Evolutionary conservation across 1,140 invertebrate species (phyloP), one percentile per base, ranked within the genome.

Genomic region (Armadillidium nasatum): DNA sequence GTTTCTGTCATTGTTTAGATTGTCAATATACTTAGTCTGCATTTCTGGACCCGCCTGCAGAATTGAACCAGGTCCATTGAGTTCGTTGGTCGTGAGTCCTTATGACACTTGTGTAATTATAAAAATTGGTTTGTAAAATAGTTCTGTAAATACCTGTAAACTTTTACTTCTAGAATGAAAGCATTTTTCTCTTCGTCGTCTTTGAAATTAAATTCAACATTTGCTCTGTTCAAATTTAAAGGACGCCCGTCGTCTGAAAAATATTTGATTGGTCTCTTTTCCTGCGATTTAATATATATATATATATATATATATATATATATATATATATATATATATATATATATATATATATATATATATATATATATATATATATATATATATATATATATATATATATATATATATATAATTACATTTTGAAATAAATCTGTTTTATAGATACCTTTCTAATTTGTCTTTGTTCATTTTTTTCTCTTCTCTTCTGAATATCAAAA

Each of bases 301-400:
- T 71, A 71, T 71, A 71, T 71, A 71, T 71, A 71, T 71, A 71
- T 71, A 71, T 33, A 71, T 71, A 71, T 43, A 33, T 33, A 22
- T 71, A 43, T 71, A 33, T 43, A 43, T 71, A 43, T 22, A 71
- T 71, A 71, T 71, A 71, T 71, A 71, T 71, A 71, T 71, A 71
- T 71, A 71, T 71, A 71, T 71, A 71, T 71, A 71, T 71, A 71
- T 71, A 71, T 71, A 71, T 71, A 71, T 71, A 71, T 71, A 71
- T 71, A 71, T 71, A 71, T 33, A 71, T 71, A 71, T 71, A 71
- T 71, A 71, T 71, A 44, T 44, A 71, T 22, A 13, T 13, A 22
- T 13, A 15, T 22, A 33, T 33, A 6, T 33, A 33, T 33, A 33
- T 33, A 33, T 33, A 33, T 33, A 33, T 33, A 33, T 33, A 33